Evolutionary conservation across 2,113 vertebrate genomes (phyloP).

Genomic region (Semicossyphus pulcher): DNA sequence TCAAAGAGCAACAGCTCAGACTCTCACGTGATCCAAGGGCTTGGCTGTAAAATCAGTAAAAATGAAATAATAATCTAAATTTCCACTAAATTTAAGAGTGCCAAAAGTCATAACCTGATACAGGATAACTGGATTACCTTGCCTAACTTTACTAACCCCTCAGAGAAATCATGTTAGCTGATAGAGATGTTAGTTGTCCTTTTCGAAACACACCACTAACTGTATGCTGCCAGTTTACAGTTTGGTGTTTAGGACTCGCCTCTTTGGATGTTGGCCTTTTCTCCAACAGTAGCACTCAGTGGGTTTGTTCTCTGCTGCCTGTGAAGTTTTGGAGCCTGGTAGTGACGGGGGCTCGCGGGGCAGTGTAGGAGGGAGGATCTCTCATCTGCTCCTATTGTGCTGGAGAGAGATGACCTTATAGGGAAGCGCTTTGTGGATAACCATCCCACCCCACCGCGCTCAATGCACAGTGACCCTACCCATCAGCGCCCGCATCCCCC

Average conservation of each 20-base stretch:
- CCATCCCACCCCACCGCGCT: constrained; percentile 76
- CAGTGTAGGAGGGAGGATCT: constrained; percentile 40
- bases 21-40: no score
- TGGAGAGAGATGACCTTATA: constrained; percentile 89
- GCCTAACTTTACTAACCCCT: neutral
- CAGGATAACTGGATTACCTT: no score
- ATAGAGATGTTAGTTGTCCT: neutral
- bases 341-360: constrained; percentile 20
- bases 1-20: neutral
- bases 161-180: neutral
- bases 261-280: constrained; percentile 43
- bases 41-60: no score
- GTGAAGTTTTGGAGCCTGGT: constrained; percentile 51
- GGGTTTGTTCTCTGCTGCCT: constrained; percentile 52
- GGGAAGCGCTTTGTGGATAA: constrained; percentile 84
- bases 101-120: neutral
- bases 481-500: constrained; percentile 77
- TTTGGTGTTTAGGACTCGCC: constrained; percentile 8
- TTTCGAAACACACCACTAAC: neutral
- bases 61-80: neutral
- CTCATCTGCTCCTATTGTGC: constrained; percentile 72
- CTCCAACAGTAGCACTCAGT: constrained; percentile 29
- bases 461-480: constrained; percentile 78
- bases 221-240: constrained; percentile 24
- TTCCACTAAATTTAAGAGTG: neutral